Conservation (phyloP, 1,140 invertebrate genomes). For the Laupala kohalensis region DNA sequence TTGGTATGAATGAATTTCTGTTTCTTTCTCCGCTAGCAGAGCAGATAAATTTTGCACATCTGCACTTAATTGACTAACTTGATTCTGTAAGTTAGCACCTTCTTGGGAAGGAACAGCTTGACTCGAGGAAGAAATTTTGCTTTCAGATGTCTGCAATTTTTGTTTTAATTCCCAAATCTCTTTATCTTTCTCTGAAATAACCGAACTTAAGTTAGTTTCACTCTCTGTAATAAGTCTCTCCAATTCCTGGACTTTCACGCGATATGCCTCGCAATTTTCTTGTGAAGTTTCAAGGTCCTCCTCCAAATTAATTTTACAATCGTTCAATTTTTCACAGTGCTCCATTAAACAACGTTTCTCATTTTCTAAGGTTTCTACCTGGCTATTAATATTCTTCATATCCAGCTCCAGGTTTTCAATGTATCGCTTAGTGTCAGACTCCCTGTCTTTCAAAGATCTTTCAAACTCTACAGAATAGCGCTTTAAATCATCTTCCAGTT, state of each 20-base stretch:
- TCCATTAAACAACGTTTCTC: slow-evolving; percentile 1
- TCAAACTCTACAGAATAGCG: neutral
- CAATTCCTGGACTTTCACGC: neutral
- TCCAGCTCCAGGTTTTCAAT: slow-evolving; percentile 13
- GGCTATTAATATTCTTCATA: slow-evolving; percentile 18
- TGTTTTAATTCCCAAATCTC: neutral
- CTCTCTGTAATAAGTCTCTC: neutral
- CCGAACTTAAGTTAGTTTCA: neutral
- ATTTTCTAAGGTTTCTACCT: slow-evolving; percentile 17
- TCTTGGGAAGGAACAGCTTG: neutral
- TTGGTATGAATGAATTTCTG: slow-evolving; percentile 22
- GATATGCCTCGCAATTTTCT: neutral
- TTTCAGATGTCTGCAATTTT: neutral
- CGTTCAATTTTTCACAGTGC: slow-evolving; percentile 1
- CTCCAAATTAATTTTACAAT: slow-evolving; percentile 14
- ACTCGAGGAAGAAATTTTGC: no score
- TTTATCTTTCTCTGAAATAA: neutral
- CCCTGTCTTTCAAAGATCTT: neutral
- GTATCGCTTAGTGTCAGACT: neutral
- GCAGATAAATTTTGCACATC: slow-evolving; percentile 20
- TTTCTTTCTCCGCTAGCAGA: slow-evolving; percentile 29
- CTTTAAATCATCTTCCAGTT: slow-evolving; percentile 1
- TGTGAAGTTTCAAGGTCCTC: slow-evolving; percentile 23
- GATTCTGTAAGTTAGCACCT: neutral
- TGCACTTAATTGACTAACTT: slow-evolving; percentile 3